phyloP scores from a whole-genome alignment of 1,140 invertebrate genomes.

The Gryon sp. region DNA sequence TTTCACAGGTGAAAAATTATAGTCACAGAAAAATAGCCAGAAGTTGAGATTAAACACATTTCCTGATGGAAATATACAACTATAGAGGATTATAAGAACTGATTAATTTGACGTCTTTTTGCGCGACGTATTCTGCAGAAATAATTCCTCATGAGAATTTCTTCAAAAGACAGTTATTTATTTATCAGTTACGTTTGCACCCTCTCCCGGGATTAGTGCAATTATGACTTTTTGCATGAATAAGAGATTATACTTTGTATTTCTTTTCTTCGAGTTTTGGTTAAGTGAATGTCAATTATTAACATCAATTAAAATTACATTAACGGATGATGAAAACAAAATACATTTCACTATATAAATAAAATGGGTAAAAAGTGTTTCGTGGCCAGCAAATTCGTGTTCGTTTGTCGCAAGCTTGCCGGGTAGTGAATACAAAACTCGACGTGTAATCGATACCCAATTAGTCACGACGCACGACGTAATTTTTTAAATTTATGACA shows the following conservation, averaged over 20 bases:
- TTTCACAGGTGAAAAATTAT: conserved; percentile 48
- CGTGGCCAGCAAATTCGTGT: too few relatives aligned
- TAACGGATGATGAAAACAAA: too few relatives aligned
- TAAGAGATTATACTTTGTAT: too few relatives aligned
- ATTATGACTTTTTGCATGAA: conserved; percentile 8
- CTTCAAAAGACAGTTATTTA: conserved; percentile 44
- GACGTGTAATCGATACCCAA: conserved; percentile 57
- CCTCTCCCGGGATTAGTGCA: conserved; percentile 10
- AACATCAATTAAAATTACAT: too few relatives aligned
- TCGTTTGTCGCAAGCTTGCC: conserved; percentile 27
- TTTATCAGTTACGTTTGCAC: conserved; percentile 32
- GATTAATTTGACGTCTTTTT: conserved; percentile 56
- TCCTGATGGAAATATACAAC: conserved; percentile 54
- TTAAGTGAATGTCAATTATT: too few relatives aligned
- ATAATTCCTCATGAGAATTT: conserved; percentile 60
- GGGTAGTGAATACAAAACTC: conserved; percentile 26
- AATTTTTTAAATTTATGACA: conserved; percentile 46
- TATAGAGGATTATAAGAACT: conserved; percentile 58
- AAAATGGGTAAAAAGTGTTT: too few relatives aligned
- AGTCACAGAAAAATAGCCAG: conserved; percentile 34
- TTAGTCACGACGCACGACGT: conserved; percentile 48
- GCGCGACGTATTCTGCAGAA: conserved; percentile 51
- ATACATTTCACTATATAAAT: too few relatives aligned
- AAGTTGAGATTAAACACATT: conserved; percentile 53
- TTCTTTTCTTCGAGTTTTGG: too few relatives aligned